phyloP scores from a whole-genome alignment of 2,797 vertebrate species.

The Lophotriccus pileatus region DNA sequence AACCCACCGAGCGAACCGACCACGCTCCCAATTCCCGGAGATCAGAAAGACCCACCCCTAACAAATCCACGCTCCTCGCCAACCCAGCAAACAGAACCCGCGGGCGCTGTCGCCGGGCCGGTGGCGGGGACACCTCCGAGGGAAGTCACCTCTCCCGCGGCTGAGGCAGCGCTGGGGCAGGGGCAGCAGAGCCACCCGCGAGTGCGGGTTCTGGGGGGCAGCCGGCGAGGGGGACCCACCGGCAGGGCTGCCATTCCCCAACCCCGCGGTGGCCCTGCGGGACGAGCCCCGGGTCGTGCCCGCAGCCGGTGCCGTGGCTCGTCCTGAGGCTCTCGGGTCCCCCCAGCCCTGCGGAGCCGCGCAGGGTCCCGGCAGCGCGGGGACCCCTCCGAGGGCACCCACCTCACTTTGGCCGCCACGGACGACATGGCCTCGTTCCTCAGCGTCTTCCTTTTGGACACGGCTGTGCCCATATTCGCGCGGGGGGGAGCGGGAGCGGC shows the following conservation, averaged over 20 bases:
- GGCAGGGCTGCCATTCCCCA: background rate
- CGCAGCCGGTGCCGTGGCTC: background rate
- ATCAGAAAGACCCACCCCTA: background rate
- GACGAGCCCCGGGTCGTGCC: background rate
- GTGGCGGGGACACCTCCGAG: background rate
- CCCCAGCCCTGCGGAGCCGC: background rate
- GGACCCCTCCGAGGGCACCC: constrained; percentile 60
- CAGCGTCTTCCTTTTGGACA: constrained; percentile 92
- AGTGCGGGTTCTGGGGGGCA: background rate
- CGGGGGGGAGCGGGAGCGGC: constrained; percentile 72
- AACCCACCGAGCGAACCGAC: background rate
- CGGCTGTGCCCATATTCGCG: constrained; percentile 92
- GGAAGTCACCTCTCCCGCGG: background rate
- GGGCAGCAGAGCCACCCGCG: background rate
- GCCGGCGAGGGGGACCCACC: background rate
- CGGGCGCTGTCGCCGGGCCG: background rate
- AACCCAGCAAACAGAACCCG: background rate
- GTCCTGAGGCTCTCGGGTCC: background rate
- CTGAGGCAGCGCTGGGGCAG: background rate
- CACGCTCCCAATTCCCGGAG: background rate
- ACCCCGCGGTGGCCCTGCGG: background rate
- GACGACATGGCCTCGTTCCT: constrained; percentile 93
- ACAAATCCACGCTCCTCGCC: background rate
- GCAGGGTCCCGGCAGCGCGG: background rate
- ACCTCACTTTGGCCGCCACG: constrained; percentile 95